Evolutionary conservation across 2,888 invertebrate species (phyloP).

Genomic region (Lochmaea crataegi): DNA sequence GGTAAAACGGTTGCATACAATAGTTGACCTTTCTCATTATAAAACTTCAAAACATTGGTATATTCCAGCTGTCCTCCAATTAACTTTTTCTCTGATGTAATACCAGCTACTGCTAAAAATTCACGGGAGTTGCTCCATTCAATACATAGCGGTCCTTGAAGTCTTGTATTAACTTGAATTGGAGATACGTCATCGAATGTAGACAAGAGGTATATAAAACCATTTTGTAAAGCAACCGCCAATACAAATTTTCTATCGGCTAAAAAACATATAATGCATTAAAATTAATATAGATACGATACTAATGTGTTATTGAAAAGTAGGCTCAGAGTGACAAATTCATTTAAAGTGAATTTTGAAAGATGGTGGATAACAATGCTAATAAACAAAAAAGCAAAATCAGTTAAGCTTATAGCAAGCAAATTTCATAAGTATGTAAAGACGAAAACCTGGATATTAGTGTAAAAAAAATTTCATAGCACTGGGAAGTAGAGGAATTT

Average conservation of each 20-base stretch:
- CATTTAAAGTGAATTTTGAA: no score
- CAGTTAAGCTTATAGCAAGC: no score
- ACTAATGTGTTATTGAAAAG: no score
- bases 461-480: no score
- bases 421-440: no score
- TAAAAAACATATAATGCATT: constrained; percentile 25
- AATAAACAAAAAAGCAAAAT: no score
- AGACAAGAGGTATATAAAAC: constrained; percentile 88
- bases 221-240: constrained; percentile 89
- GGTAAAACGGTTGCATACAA: constrained; percentile 85
- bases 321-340: no score
- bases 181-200: constrained; percentile 96
- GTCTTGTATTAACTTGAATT: constrained; percentile 84
- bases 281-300: no score
- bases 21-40: constrained; percentile 85
- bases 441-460: no score
- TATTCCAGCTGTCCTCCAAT: constrained; percentile 68
- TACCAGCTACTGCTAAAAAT: constrained; percentile 91
- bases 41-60: constrained; percentile 90
- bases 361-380: no score
- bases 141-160: constrained; percentile 85
- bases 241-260: constrained; percentile 79
- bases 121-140: constrained; percentile 98
- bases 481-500: no score
- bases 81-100: constrained; percentile 65